Base-by-base conservation (phyloP, 2,113 vertebrate genomes). In the Salvelinus sp. region DNA sequence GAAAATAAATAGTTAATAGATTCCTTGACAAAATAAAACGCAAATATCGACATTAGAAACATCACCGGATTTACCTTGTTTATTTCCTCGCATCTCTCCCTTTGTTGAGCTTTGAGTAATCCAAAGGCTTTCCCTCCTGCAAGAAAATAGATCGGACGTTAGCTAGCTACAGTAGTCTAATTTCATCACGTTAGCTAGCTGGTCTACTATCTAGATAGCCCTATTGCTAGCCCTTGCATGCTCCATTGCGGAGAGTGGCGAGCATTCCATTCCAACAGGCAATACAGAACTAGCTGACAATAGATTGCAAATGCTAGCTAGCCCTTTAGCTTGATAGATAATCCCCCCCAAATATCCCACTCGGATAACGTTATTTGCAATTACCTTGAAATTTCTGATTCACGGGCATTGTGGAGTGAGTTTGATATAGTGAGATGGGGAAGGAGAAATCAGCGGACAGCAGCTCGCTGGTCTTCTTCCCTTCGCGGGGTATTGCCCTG, bases 111-210 rank as follows among this genome's bases (percentile, higher is more conserved):
- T 90, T 95, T 96, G 62, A 96, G 82, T 69, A 93, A 82, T 16
- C 95, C 95, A 28, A 95, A 96, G 14, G 94, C 88, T 88, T 97
- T 97, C 23, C 96, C 96, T 76, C 96, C 96, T 97, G 88, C 3
- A 78, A 76, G 80, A 85, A 79, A 85, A 79, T 81, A 78, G 14
- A 18, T 28, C 38, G 9, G 38, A 44, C 38, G 38, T 44, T 44
- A 44, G 38, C 38, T 44, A 10, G 9, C 38, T 44, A 44, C 2
- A 5, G 85, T 80, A 75, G 64, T 69, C 20, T 12, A 69, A 76
- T 1, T 48, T 5, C 50, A 69, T 23, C 0, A 58, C 76, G 69
- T 10, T 63, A 66, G 48, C 57, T 18, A 66, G 69, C 65, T 44
- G 9, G 38, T 2, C 62, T 48, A 44, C 72, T 71, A 73, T 10